Evolutionary conservation across 2,113 vertebrate genomes (phyloP).

Genomic region (Mormyrus iriodes): DNA sequence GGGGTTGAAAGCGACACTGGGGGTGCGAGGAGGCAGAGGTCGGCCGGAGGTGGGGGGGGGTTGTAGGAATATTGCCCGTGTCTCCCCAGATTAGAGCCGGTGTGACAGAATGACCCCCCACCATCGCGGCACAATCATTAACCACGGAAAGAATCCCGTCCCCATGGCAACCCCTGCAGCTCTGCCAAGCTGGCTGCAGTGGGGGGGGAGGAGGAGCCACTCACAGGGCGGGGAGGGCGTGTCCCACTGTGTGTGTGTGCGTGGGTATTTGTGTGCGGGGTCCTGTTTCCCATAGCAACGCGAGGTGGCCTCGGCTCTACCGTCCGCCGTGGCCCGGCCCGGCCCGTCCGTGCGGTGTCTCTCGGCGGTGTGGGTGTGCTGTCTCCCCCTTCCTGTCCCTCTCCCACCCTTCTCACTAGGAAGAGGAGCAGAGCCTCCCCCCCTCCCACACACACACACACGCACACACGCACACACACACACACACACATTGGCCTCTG

Average conservation of each 20-base stretch:
- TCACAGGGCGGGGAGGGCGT: slow-evolving; percentile 43
- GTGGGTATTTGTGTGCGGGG: slow-evolving; percentile 3
- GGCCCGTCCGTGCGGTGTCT: not conserved
- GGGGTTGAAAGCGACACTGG: too few species aligned
- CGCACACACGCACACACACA: not conserved
- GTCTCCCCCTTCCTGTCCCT: not conserved
- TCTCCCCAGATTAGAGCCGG: slow-evolving; percentile 59
- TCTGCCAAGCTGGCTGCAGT: slow-evolving; percentile 62
- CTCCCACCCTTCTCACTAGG: not conserved
- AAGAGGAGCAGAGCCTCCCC: slow-evolving; percentile 28
- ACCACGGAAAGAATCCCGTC: slow-evolving; percentile 55
- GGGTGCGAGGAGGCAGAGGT: too few species aligned
- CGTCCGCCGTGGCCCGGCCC: not conserved
- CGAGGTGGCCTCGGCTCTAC: not conserved
- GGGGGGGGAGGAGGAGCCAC: slow-evolving; percentile 35
- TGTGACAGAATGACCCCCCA: slow-evolving; percentile 55
- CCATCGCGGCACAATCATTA: slow-evolving; percentile 60
- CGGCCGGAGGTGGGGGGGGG: too few species aligned
- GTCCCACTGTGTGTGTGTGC: slow-evolving; percentile 38
- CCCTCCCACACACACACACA: too few species aligned
- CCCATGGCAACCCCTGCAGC: slow-evolving; percentile 55
- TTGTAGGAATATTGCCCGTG: slow-evolving; percentile 49
- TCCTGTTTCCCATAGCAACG: not conserved
- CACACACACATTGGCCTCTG: not conserved
- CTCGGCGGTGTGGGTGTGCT: slow-evolving; percentile 36